Percentiles rank a stretch among this genome's conserved stretches.
Conservation (phyloP, 2,888 invertebrate genomes). For the Vannuccia rotundouncinata region DNA sequence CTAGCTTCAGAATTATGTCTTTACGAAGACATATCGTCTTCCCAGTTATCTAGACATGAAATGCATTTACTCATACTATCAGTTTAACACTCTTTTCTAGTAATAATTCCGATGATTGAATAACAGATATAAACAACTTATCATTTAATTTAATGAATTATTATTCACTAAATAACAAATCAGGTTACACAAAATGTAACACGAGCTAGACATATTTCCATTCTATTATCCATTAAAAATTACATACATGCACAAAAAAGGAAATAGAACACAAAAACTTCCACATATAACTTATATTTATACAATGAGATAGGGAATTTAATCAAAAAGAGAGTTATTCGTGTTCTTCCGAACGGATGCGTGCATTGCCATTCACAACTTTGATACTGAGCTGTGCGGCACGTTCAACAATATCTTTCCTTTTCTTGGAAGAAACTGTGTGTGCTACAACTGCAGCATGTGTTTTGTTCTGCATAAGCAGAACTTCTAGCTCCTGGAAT, state of each 20-base stretch:
- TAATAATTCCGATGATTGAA: too few relatives aligned
- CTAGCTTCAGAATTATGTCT: too few relatives aligned
- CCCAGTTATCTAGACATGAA: too few relatives aligned
- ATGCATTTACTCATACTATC: too few relatives aligned
- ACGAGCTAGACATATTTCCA: too few relatives aligned
- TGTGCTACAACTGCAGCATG: constrained; percentile 97
- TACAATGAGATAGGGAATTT: too few relatives aligned
- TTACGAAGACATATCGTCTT: too few relatives aligned
- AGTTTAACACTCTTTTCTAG: too few relatives aligned
- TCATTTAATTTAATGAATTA: too few relatives aligned
- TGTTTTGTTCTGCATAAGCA: constrained; percentile 96
- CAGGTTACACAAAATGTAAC: too few relatives aligned
- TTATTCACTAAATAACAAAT: too few relatives aligned
- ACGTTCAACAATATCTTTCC: constrained; percentile 88
- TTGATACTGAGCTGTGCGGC: constrained; percentile 90
- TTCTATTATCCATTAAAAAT: neutral
- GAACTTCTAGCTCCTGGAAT: constrained; percentile 91
- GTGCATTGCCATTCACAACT: constrained; percentile 89
- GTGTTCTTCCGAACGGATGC: constrained; percentile 85
- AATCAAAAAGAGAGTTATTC: constrained; percentile 32
- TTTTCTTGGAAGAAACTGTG: constrained; percentile 91
- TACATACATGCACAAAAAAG: neutral
- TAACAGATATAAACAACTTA: too few relatives aligned
- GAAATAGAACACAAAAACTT: neutral
- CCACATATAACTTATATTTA: neutral